Evolutionary conservation across 2,888 invertebrate genomes (phyloP).

Genomic region (Plagiodera versicolora): DNA sequence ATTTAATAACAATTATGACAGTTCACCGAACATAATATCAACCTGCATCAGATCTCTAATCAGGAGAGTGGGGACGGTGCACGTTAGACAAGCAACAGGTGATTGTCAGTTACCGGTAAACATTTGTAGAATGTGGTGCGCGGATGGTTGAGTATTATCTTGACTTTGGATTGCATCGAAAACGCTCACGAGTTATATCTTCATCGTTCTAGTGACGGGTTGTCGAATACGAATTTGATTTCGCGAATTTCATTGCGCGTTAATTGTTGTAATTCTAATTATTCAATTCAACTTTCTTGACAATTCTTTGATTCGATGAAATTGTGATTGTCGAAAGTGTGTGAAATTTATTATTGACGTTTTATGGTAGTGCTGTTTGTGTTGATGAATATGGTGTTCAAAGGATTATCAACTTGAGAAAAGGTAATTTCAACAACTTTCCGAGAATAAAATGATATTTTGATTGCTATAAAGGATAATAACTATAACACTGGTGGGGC

Average conservation of each 20-base stretch:
- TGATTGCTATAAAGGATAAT: too few relatives aligned
- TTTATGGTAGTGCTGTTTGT: background rate
- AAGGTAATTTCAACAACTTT: conserved; percentile 4
- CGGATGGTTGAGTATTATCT: conserved; percentile 15
- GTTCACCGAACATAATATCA: background rate
- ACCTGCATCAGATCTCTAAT: conserved; percentile 14
- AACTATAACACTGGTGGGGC: too few relatives aligned
- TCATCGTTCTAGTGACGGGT: too few relatives aligned
- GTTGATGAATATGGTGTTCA: background rate
- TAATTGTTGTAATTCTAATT: too few relatives aligned
- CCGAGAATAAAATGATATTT: too few relatives aligned
- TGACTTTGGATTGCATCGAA: conserved; percentile 17
- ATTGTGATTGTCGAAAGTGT: background rate
- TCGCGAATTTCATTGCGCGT: too few relatives aligned
- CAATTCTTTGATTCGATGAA: conserved; percentile 3
- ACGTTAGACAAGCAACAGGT: conserved; percentile 42
- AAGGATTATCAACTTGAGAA: background rate
- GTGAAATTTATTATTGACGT: background rate
- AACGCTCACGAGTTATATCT: conserved; percentile 13
- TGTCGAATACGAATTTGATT: too few relatives aligned
- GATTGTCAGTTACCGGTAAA: conserved; percentile 46
- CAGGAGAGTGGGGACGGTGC: conserved; percentile 33
- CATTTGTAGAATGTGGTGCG: conserved; percentile 27
- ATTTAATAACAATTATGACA: background rate
- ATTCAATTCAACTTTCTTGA: background rate